Conservation (phyloP, 1,140 invertebrate species). For the Melipona quadrifasciata region DNA sequence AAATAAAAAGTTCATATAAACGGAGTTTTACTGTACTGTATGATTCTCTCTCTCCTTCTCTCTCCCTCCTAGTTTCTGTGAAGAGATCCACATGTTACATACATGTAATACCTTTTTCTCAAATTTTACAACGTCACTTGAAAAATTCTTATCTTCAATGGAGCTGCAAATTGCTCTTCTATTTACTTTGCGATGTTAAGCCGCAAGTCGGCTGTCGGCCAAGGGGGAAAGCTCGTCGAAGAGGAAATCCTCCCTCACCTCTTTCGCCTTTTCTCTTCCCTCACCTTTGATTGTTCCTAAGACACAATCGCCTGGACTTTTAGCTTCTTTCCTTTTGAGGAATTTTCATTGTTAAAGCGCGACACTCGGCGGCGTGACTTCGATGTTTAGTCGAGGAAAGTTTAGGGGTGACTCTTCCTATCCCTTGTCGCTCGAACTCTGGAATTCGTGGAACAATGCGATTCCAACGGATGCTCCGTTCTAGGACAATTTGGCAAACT, state of each 20-base stretch:
- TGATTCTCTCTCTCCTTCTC: no score
- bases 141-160: background rate
- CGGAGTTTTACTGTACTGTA: no score
- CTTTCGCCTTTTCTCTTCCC: background rate
- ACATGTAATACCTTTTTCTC: rapidly evolving
- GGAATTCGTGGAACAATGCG: background rate
- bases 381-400: conserved; percentile 10
- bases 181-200: conserved; percentile 30
- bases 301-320: conserved; percentile 19
- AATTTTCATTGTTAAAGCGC: background rate
- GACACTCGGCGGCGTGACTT: conserved; percentile 9
- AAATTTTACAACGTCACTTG: background rate
- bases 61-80: no score
- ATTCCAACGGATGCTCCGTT: background rate
- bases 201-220: conserved; percentile 18
- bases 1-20: no score
- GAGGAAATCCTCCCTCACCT: background rate
- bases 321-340: background rate
- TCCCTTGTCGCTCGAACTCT: background rate
- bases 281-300: conserved; percentile 13
- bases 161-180: conserved; percentile 43
- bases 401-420: background rate
- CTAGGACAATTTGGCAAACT: background rate
- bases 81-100: background rate
- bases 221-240: background rate